A percentile compares a stretch with the other conserved stretches of the same genome.
These are phyloP conservation scores for Calliphora vomitoria DNA, from an alignment of 2,888 invertebrate genomes.

Conservation along the genomic window DNA sequence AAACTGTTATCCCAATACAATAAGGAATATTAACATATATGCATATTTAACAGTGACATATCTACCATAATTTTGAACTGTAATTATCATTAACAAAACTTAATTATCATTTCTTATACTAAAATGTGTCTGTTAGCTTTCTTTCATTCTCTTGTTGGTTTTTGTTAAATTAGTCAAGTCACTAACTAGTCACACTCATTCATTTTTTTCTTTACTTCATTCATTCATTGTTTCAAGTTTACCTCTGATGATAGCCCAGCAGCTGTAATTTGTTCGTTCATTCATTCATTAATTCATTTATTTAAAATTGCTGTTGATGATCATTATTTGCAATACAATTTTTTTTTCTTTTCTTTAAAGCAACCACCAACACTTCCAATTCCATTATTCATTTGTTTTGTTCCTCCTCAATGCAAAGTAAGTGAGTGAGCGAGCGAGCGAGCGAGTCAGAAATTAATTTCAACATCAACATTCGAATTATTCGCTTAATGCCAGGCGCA, in stretches of 20 bases:
- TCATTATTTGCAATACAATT: conserved; percentile 27
- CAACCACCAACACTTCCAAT: background rate
- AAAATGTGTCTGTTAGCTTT: no score
- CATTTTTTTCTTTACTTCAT: no score
- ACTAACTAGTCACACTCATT: no score
- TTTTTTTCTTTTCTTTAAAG: background rate
- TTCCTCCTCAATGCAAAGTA: background rate
- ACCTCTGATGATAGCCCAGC: conserved; percentile 59
- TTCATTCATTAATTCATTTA: conserved; percentile 60
- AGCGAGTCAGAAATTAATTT: conserved; percentile 19
- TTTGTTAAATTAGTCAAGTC: no score
- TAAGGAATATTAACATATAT: conserved; percentile 25
- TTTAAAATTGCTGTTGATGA: conserved; percentile 29
- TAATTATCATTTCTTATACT: no score
- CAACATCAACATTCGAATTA: conserved; percentile 78
- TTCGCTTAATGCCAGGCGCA: conserved; percentile 76
- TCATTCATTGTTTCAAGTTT: conserved; percentile 12
- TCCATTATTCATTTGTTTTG: conserved; percentile 14
- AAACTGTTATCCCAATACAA: conserved; percentile 60
- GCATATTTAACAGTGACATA: background rate
- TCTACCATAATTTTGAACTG: no score
- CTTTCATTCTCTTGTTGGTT: no score
- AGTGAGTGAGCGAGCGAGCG: conserved; percentile 32
- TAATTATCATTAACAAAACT: no score
- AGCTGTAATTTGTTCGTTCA: conserved; percentile 37